Conservation (phyloP, 2,797 vertebrate species). For the Aselliscus stoliczkanus region DNA sequence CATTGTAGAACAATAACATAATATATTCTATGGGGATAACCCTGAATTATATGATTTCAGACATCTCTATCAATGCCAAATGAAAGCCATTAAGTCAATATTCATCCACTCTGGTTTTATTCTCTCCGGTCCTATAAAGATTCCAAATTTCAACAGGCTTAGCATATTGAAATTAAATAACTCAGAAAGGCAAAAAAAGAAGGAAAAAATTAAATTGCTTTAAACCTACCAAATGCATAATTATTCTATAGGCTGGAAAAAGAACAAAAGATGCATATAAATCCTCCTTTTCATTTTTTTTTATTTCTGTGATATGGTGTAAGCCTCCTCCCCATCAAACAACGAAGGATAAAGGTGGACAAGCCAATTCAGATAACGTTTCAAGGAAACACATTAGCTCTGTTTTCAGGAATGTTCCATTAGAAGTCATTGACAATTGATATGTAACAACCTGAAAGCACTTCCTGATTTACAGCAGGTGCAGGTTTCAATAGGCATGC, state of each 20-base stretch:
- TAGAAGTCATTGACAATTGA: background rate
- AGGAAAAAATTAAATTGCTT: background rate
- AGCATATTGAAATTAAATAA: constrained; percentile 24
- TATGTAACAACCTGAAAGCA: background rate
- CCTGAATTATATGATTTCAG: background rate
- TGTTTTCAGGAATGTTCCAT: background rate
- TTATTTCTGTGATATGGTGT: background rate
- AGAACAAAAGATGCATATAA: background rate
- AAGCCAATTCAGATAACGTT: background rate
- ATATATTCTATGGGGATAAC: background rate
- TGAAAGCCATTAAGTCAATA: background rate
- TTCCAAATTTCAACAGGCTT: background rate
- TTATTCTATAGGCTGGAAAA: background rate
- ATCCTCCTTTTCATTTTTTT: background rate
- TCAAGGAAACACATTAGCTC: background rate
- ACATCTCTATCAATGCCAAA: background rate
- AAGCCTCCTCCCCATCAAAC: background rate
- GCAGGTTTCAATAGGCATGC: background rate
- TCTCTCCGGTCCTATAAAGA: background rate
- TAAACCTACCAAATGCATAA: background rate
- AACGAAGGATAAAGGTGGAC: background rate
- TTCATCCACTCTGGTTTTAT: background rate
- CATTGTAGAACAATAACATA: background rate
- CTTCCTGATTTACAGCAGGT: constrained; percentile 42
- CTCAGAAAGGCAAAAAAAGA: background rate